A percentile compares a stretch with the other conserved stretches of the same genome.
These are phyloP conservation scores for Tribolium freemani DNA, from an alignment of 2,888 invertebrate species.

Conservation along the genomic window DNA sequence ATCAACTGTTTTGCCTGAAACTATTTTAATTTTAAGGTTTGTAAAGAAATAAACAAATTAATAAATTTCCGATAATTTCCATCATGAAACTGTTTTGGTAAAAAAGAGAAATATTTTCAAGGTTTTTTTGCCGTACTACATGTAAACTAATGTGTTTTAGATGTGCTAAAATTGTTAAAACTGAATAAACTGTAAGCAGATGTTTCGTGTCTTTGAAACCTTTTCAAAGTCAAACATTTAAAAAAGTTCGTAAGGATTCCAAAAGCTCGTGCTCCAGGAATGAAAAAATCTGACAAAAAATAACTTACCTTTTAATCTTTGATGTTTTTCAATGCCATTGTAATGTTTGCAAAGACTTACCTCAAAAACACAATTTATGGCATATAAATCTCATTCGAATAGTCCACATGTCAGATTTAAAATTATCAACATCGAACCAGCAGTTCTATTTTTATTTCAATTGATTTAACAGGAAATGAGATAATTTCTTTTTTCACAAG, in stretches of 20 bases:
- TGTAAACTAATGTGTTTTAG: background rate
- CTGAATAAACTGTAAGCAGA: background rate
- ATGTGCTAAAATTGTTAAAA: background rate
- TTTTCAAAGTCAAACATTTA: background rate
- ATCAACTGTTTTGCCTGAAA: too few relatives aligned
- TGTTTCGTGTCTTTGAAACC: background rate
- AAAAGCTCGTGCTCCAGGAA: too few relatives aligned
- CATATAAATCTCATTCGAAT: background rate
- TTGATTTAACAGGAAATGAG: conserved; percentile 16
- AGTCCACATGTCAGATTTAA: conserved; percentile 11
- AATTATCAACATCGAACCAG: conserved; percentile 12
- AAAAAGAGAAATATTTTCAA: too few relatives aligned
- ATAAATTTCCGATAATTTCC: too few relatives aligned
- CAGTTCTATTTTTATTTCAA: conserved; percentile 16
- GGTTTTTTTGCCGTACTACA: too few relatives aligned
- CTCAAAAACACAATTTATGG: background rate
- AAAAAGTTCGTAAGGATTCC: background rate
- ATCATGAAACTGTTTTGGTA: too few relatives aligned
- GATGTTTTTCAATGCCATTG: too few relatives aligned
- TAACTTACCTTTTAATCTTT: too few relatives aligned
- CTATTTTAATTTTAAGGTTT: too few relatives aligned
- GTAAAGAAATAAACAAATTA: too few relatives aligned
- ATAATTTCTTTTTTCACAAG: conserved; percentile 4
- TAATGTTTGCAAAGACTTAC: background rate
- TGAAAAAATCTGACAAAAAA: too few relatives aligned